Percentiles rank a stretch among this genome's conserved stretches.
Evolutionary conservation across 2,888 invertebrate genomes (phyloP).

Genomic region (Lasioglossum lativentre): DNA sequence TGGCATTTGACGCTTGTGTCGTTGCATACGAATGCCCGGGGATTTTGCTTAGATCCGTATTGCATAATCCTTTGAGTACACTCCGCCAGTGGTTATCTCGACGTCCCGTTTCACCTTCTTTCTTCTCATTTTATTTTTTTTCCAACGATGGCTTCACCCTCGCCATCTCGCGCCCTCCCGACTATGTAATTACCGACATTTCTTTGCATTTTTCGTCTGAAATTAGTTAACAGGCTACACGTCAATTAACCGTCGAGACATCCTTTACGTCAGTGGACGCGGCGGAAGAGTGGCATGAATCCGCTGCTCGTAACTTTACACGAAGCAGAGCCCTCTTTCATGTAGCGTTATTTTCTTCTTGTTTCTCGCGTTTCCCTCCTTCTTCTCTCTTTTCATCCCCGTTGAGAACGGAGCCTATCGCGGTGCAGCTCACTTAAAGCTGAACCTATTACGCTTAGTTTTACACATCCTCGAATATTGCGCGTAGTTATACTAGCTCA

Average conservation of each 20-base stretch:
- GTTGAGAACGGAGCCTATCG: conserved; percentile 10
- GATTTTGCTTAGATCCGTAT: conserved; percentile 22
- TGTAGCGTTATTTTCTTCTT: not conserved
- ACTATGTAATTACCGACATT: conserved; percentile 34
- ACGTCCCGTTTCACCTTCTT: conserved; percentile 11
- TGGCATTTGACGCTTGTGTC: not conserved
- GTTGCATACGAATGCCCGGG: conserved; percentile 10
- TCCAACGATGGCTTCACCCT: not conserved
- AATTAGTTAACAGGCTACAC: conserved; percentile 44
- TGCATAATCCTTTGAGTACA: conserved; percentile 45
- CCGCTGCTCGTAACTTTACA: not conserved
- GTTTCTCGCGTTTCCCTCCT: not conserved
- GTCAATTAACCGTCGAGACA: conserved; percentile 40
- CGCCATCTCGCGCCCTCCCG: not conserved
- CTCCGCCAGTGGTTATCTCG: conserved; percentile 25
- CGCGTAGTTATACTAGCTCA: too few species aligned
- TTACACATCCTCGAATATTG: too few species aligned
- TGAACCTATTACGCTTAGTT: not conserved
- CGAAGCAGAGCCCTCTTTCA: not conserved
- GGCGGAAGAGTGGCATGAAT: not conserved
- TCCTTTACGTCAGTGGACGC: not conserved
- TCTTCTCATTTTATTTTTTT: not conserved
- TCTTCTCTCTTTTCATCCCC: not conserved
- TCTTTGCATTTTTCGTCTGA: conserved; percentile 4
- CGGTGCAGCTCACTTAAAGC: not conserved